Evolutionary conservation across 2,888 invertebrate genomes (phyloP), one percentile per base, ranked within the genome.

Genomic region (Agrypnus murinus): DNA sequence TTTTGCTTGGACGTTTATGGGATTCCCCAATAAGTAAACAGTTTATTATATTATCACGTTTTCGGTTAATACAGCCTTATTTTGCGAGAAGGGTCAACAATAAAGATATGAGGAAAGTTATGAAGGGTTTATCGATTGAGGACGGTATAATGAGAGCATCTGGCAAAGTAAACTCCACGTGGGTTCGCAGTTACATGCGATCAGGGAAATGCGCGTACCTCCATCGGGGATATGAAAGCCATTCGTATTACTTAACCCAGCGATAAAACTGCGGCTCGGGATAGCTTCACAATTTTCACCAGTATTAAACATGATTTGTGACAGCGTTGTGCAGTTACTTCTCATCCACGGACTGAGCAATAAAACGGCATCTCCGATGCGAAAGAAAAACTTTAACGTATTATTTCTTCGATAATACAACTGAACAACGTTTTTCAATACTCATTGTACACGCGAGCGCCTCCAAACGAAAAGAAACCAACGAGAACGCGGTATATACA

Each of bases 211-310:
- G 64, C 71, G 76, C 74, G 74, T 75, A 79, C 79, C 80, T 80
- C 81, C 80, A 81, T 81, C 78, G 81, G 80, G 83, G 82, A 81
- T 83, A 81, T 81, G 82, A 81, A 80, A 81, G 81, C 84, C 86
- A 87, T 87, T 87, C 85, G 86, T 87, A 87, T 87, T 87, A 87
- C 87, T 87, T 87, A 87, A 85, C 83, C 82, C 81, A 82, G 83
- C 87, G 86, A 87, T 87, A 87, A 87, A 87, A 86, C 83, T 80
- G 81, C 81, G 81, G 81, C 81, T 80, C 79, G 83, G 84, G 83
- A 84, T 83, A 81, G 83, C 83, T 83, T 83, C 83, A 83, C 84
- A 84, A 84, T 84, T 84, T 84, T 85, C 84, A 80, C 83, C 78
- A 82, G 84, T 84, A 84, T 84, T 85, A 84, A 85, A 84, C 81